A percentile compares a stretch with the other conserved stretches of the same genome.
These are phyloP conservation scores for Drosophila bocqueti DNA, from an alignment of 1,140 invertebrate species.

Conservation along the genomic window DNA sequence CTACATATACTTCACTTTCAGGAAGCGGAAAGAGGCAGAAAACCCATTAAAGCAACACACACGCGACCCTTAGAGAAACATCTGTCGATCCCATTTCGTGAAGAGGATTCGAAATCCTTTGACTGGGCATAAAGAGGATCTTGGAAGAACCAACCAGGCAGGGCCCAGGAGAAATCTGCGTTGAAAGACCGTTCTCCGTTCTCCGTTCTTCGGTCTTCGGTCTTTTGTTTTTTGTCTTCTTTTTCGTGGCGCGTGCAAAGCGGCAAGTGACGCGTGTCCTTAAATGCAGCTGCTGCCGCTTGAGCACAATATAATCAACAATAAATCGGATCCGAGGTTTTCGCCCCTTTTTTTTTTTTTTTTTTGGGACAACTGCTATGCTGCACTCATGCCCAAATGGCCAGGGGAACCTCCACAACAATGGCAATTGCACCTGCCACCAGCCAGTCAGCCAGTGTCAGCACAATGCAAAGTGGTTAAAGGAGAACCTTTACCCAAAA, in stretches of 20 bases:
- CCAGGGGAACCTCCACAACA: conserved; percentile 24
- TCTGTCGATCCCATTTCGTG: conserved; percentile 45
- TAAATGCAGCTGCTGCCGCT: conserved; percentile 38
- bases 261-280: conserved; percentile 67
- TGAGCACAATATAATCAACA: conserved; percentile 23
- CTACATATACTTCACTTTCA: not conserved
- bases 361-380: conserved; percentile 28
- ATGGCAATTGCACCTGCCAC: conserved; percentile 44
- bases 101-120: conserved; percentile 15
- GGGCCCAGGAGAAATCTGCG: conserved; percentile 56
- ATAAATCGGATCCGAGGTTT: conserved; percentile 61
- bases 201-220: not conserved
- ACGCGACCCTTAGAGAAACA: conserved; percentile 64
- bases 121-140: conserved; percentile 8
- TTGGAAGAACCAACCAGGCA: not conserved
- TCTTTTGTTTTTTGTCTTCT: conserved; percentile 2
- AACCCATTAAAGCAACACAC: conserved; percentile 54
- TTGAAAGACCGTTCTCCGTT: conserved; percentile 7
- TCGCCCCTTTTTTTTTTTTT: conserved; percentile 19
- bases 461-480: conserved; percentile 37
- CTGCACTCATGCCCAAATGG: conserved; percentile 24
- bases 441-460: not conserved
- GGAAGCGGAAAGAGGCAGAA: conserved; percentile 28
- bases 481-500: conserved; percentile 22
- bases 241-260: conserved; percentile 49